Conservation (phyloP, 2,113 vertebrate genomes). For the Oxyura jamaicensis region DNA sequence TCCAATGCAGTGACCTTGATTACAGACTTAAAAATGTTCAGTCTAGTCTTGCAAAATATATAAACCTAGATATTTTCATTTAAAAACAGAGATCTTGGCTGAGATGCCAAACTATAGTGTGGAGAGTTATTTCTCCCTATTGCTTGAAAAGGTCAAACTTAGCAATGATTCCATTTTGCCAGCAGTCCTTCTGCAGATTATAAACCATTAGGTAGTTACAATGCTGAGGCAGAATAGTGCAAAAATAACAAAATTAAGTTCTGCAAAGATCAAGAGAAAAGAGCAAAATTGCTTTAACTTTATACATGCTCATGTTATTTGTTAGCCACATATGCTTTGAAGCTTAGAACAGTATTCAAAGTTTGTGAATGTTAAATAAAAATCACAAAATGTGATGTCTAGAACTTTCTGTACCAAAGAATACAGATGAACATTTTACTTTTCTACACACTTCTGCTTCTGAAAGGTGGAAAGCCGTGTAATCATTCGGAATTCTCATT, state of each 20-base stretch:
- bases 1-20: neutral
- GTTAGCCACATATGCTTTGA: neutral
- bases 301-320: neutral
- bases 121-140: neutral
- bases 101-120: neutral
- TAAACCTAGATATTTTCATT: neutral
- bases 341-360: neutral
- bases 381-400: neutral
- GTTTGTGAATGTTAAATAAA: neutral
- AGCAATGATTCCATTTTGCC: neutral
- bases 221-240: neutral
- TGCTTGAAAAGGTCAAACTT: neutral
- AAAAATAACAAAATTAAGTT: neutral
- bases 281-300: neutral
- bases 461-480: neutral
- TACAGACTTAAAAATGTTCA: neutral
- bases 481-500: neutral
- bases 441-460: neutral
- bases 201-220: neutral
- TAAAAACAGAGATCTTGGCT: neutral
- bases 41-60: neutral
- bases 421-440: neutral
- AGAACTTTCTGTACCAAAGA: neutral
- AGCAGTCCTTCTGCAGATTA: neutral
- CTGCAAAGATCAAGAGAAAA: neutral